Evolutionary conservation across 2,888 invertebrate species (phyloP).

Genomic region (Teleiodes luculella): DNA sequence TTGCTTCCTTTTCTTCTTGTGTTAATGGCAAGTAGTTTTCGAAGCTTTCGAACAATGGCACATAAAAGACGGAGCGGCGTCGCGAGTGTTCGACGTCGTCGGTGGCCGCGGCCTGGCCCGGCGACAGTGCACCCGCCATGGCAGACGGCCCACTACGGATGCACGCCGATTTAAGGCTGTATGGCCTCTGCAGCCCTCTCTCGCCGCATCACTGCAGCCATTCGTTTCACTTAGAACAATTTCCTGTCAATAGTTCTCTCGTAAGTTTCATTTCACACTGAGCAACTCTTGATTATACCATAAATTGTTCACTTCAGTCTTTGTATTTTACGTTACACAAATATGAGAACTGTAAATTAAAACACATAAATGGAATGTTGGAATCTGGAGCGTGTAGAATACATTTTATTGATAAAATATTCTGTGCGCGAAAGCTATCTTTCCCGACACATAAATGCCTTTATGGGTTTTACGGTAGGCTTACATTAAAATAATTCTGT

Average conservation of each 20-base stretch:
- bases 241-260: constrained; percentile 43
- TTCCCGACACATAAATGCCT: neutral
- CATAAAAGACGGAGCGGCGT: constrained; percentile 86
- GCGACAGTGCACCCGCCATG: constrained; percentile 64
- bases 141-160: constrained; percentile 46
- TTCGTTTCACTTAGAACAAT: constrained; percentile 55
- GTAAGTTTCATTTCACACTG: constrained; percentile 52
- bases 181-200: constrained; percentile 44
- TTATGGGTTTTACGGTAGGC: constrained; percentile 3
- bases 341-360: constrained; percentile 6
- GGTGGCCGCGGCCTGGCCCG: constrained; percentile 42
- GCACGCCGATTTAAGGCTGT: constrained; percentile 59
- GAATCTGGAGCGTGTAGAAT: constrained; percentile 5
- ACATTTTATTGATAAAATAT: constrained; percentile 11
- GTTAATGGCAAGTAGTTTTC: constrained; percentile 78
- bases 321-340: constrained; percentile 9
- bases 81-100: constrained; percentile 74
- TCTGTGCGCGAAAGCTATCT: neutral
- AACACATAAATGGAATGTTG: constrained; percentile 14
- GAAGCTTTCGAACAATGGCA: constrained; percentile 82
- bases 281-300: constrained; percentile 42
- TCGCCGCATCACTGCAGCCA: constrained; percentile 56
- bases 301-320: constrained; percentile 23
- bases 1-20: constrained; percentile 66
- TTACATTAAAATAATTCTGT: constrained; percentile 10